These are phyloP conservation scores for Heteropelma amictum DNA, from an alignment of 2,888 invertebrate species.

Conservation along the genomic window DNA sequence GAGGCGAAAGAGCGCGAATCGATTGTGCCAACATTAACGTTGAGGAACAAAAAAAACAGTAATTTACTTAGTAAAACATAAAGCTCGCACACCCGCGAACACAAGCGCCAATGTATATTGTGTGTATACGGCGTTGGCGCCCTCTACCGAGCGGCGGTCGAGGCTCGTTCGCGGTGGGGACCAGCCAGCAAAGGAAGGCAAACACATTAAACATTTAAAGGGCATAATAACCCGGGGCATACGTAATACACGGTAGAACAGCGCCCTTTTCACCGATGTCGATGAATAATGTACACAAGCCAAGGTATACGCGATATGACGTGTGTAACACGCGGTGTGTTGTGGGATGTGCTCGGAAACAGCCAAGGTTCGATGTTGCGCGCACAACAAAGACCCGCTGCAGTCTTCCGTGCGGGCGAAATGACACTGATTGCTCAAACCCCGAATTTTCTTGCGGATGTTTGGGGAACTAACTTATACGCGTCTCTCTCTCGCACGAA, in stretches of 20 bases:
- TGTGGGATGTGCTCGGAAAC: no score
- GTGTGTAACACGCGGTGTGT: no score
- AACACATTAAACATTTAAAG: conserved; percentile 78
- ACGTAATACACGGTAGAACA: conserved; percentile 72
- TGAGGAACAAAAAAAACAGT: conserved; percentile 73
- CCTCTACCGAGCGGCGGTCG: neutral
- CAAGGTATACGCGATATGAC: conserved; percentile 70
- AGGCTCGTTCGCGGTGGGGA: conserved; percentile 50
- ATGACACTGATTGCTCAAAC: no score
- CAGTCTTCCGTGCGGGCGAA: no score
- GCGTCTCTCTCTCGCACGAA: no score
- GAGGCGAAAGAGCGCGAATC: conserved; percentile 70
- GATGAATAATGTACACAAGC: conserved; percentile 76
- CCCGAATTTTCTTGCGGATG: no score
- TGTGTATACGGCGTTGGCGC: neutral
- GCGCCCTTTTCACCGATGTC: conserved; percentile 76
- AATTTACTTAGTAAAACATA: conserved; percentile 78
- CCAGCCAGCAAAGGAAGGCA: conserved; percentile 76
- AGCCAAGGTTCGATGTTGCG: no score
- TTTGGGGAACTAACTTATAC: no score
- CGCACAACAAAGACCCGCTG: no score
- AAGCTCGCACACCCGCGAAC: conserved; percentile 62
- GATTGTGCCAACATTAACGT: conserved; percentile 76
- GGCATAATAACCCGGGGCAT: conserved; percentile 77
- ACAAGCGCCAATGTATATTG: neutral